A percentile compares a stretch with the other conserved stretches of the same genome.
phyloP scores from a whole-genome alignment of 2,113 vertebrate genomes.

The Vidua chalybeata region DNA sequence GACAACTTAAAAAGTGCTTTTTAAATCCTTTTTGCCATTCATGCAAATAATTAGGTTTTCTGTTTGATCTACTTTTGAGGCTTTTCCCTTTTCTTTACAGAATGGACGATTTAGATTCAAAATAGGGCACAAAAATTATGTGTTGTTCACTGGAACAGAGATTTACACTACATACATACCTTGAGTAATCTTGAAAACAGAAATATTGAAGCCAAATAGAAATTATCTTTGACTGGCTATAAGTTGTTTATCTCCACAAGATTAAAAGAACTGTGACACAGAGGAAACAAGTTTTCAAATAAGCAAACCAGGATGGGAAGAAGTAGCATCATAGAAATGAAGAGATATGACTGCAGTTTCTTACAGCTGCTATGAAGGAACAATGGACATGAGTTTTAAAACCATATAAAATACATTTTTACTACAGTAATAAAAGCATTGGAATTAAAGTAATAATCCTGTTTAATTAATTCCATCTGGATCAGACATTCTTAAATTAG shows the following conservation, averaged over 20 bases:
- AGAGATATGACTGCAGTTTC: background rate
- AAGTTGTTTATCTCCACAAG: background rate
- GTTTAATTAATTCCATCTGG: background rate
- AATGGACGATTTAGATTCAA: background rate
- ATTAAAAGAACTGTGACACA: background rate
- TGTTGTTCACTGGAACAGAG: background rate
- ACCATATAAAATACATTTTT: background rate
- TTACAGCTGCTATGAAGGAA: background rate
- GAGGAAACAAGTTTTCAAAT: background rate
- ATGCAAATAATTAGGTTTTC: background rate
- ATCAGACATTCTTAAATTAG: background rate
- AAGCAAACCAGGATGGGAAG: background rate
- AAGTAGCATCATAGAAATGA: background rate
- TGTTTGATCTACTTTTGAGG: background rate
- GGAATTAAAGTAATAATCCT: background rate
- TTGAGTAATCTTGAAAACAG: background rate
- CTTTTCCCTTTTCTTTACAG: background rate
- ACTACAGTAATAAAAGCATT: background rate
- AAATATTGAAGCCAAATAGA: background rate
- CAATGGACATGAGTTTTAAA: background rate
- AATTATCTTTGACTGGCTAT: background rate
- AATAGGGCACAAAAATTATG: background rate
- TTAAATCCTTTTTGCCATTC: background rate
- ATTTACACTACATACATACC: background rate
- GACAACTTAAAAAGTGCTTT: background rate